Evolutionary conservation across 2,113 vertebrate species (phyloP).

Genomic region (Polyodon spathula): DNA sequence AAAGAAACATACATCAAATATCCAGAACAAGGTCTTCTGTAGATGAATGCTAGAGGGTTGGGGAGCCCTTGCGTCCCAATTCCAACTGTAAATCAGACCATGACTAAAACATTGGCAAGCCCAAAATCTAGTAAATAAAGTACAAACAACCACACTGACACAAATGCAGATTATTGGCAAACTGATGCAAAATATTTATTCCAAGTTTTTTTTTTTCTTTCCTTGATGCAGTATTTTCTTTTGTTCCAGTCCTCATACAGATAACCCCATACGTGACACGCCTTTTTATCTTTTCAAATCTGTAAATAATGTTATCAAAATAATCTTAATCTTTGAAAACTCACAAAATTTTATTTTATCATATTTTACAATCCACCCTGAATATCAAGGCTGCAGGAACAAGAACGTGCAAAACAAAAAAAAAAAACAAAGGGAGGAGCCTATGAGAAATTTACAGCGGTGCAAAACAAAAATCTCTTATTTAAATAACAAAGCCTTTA

Average conservation of each 20-base stretch:
- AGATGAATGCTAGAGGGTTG: too few relatives aligned
- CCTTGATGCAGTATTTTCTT: constrained; percentile 67
- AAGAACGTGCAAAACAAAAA: constrained; percentile 41
- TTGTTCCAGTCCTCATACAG: constrained; percentile 31
- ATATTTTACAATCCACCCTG: constrained; percentile 91
- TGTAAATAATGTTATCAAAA: constrained; percentile 95
- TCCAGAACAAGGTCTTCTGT: too few relatives aligned
- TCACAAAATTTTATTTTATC: constrained; percentile 72
- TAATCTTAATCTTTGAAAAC: constrained; percentile 80
- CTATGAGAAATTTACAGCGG: constrained; percentile 81
- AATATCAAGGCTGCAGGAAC: constrained; percentile 88
- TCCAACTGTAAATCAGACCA: too few relatives aligned
- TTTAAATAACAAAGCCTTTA: constrained; percentile 74
- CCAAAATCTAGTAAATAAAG: too few relatives aligned
- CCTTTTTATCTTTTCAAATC: constrained; percentile 70
- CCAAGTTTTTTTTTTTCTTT: constrained; percentile 71
- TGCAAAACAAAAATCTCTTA: constrained; percentile 48
- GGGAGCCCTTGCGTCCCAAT: too few relatives aligned
- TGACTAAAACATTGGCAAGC: too few relatives aligned
- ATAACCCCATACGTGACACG: constrained; percentile 45
- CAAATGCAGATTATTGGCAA: constrained; percentile 50
- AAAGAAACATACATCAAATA: too few relatives aligned
- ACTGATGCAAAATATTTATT: constrained; percentile 97
- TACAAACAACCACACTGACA: too few relatives aligned
- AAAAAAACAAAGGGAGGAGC: constrained; percentile 35